Base-by-base conservation (phyloP, 1,140 invertebrate genomes). In the Apis mellifera region DNA sequence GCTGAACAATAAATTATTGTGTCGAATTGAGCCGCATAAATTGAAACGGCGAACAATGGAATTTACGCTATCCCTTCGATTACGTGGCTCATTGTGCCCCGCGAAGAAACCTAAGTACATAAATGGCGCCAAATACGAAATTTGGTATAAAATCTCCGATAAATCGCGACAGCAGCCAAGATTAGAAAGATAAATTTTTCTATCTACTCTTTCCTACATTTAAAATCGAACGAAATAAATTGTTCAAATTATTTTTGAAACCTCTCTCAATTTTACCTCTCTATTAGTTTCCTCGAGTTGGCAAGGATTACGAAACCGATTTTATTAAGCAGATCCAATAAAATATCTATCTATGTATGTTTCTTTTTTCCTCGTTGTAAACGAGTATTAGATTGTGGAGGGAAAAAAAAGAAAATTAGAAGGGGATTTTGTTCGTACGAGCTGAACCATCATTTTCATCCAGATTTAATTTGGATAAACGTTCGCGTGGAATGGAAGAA, bases 1-100 rank as follows among this genome's bases (percentile, higher is more conserved):
- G 42, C 3, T 26, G n/a, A 71, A 78, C 66, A 69, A 78, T 71
- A 71, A 78, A 78, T 78, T 70, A 78, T 78, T 76, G 60, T 50
- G 59, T 65, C 50, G 74, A 76, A 65, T 54, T 19, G 32, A 19
- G 12, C 17, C 23, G 69, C 69, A 71, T 71, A 71, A 71, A 71
- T 71, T 50, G 69, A 71, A 71, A 71, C 50, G n/a, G 23, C 50
- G 69, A 76, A 76, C 74, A 76, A 76, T 76, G 60, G 23, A 54
- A 65, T 76, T 76, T 76, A 65, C 60, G 48, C 60, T 65, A 52
- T 65, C 23, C n/a, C 42, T 32, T 64, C n/a, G 74, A 65, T 76
- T 73, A 73, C 55, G 32, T 59, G 71, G 55, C 42, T 59, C 71
- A n/a, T 73, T 73, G 26, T 59, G 48, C 9, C 15, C 23, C 15